Evolutionary conservation across 2,113 vertebrate genomes (phyloP).

Genomic region (Callorhinus ursinus): DNA sequence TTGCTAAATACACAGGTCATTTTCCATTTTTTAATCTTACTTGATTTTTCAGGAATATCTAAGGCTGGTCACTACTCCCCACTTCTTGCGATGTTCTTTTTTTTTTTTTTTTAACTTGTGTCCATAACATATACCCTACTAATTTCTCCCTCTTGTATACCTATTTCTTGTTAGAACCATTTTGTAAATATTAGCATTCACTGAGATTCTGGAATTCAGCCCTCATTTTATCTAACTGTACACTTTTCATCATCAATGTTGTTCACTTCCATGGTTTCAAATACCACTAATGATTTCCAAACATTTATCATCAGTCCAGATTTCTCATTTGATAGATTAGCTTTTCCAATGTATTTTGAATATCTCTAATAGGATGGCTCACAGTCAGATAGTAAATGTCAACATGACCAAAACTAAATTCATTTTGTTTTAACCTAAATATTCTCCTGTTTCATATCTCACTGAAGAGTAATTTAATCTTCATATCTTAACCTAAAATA

Average conservation of each 20-base stretch:
- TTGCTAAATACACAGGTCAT: not conserved
- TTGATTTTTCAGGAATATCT: not conserved
- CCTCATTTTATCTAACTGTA: not conserved
- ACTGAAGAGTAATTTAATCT: not conserved
- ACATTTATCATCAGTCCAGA: not conserved
- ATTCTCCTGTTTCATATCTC: not conserved
- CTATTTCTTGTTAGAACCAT: not conserved
- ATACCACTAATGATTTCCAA: not conserved
- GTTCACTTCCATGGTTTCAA: not conserved
- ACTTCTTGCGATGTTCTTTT: not conserved
- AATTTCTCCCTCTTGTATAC: not conserved
- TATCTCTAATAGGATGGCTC: constrained; percentile 1
- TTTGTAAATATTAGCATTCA: not conserved
- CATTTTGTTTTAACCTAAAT: not conserved
- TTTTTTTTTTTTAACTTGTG: not conserved
- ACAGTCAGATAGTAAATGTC: not conserved
- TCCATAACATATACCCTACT: not conserved
- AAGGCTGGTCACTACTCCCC: not conserved
- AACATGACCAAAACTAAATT: not conserved
- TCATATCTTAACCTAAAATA: not conserved
- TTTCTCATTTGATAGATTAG: not conserved
- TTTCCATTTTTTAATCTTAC: not conserved
- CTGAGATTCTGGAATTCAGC: not conserved
- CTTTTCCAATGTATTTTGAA: not conserved
- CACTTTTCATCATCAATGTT: not conserved